Evolutionary conservation across 2,797 vertebrate genomes (phyloP).

Genomic region (Diplodus puntazzo): DNA sequence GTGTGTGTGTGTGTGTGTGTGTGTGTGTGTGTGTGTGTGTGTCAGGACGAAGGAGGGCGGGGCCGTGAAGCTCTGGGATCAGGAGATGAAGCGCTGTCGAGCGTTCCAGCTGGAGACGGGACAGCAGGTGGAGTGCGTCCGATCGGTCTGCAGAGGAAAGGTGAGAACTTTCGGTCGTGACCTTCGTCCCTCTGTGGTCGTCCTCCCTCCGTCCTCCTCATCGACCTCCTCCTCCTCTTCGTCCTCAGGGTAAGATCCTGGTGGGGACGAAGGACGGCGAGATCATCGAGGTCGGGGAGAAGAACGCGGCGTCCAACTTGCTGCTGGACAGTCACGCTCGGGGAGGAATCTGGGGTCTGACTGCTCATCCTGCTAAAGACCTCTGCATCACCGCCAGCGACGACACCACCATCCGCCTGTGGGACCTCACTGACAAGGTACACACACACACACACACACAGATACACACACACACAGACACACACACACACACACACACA

Average conservation of each 20-base stretch:
- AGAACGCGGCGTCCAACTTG: constrained; percentile 96
- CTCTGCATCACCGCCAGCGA: constrained; percentile 93
- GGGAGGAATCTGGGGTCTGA: constrained; percentile 95
- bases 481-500: constrained; percentile 6
- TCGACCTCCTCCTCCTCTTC: background rate
- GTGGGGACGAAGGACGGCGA: constrained; percentile 96
- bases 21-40: constrained; percentile 23
- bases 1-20: constrained; percentile 9
- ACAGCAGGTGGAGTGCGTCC: constrained; percentile 91
- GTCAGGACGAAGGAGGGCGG: constrained; percentile 95
- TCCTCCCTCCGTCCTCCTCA: background rate
- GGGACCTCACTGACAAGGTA: constrained; percentile 93
- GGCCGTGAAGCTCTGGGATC: constrained; percentile 96
- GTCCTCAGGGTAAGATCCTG: constrained; percentile 92
- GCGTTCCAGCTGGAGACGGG: constrained; percentile 96
- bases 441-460: constrained; percentile 12
- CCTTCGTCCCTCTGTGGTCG: background rate
- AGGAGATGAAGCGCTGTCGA: constrained; percentile 96
- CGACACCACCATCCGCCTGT: constrained; percentile 92
- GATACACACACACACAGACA: constrained; percentile 2
- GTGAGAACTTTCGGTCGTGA: constrained; percentile 68
- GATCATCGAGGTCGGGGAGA: constrained; percentile 97
- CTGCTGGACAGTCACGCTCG: constrained; percentile 94
- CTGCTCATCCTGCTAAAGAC: constrained; percentile 92
- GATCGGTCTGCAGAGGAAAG: constrained; percentile 94